Base-by-base conservation (phyloP, 2,888 invertebrate genomes). In the Alsophila aescularia region DNA sequence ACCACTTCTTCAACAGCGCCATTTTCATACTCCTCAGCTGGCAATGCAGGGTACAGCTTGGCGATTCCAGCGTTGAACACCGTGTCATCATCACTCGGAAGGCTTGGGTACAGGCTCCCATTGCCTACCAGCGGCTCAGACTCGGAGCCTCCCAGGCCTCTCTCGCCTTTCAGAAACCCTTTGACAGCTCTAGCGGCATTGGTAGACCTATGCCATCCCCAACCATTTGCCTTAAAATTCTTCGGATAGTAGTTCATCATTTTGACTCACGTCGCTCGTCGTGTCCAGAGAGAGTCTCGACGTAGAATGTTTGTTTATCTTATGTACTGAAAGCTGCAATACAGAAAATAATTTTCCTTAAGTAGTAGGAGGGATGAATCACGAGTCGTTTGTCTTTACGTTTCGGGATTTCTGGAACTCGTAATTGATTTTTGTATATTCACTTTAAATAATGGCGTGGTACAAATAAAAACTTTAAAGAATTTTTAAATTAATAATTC, bases 181-280 rank as follows among this genome's bases (percentile, higher is more conserved):
- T 72, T 72, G 0, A 88, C 87, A 5, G 90, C 90, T 0, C 77
- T 70, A 0, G 87, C 70, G 0, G 85, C 83, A n/a, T 62, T 80
- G 4, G 72, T 68, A 0, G 72, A 62, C 13, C 90, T 70, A 60
- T 91, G 90, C 91, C 91, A 91, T 0, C 91, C 91, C 89, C 88
- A 90, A 0, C 91, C 91, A 52, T 90, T 86, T 36, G 90, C 89
- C 51, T 81, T 87, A 54, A 90, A 85, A 64, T 91, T 91, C 74
- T 89, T 90, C 64, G 90, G 90, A 60, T 90, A 91, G 58, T 88
- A 85, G 58, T 72, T 81, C 18, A 85, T 67, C 58, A 61, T 62
- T 6, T 53, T 56, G 45, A 50, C 35, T 56, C 58, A 50, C 74
- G 74, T 69, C 64, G 62, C 58, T 48, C 74, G 74, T 69, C 64